Evolutionary conservation across 2,888 invertebrate species (phyloP), one percentile per base, ranked within the genome.

Genomic region (Falcaria lacertinaria): DNA sequence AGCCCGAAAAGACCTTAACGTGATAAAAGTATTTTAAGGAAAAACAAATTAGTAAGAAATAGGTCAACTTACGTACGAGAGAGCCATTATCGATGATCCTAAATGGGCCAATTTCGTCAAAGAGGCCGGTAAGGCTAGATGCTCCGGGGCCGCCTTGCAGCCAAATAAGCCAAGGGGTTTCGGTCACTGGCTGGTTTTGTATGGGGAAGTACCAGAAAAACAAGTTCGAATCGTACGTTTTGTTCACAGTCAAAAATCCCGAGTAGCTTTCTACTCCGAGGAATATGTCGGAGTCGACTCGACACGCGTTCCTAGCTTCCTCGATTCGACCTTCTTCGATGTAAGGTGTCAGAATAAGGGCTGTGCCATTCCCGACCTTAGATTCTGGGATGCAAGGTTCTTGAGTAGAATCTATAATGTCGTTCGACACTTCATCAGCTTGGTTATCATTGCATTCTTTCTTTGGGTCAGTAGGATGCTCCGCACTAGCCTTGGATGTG

Each of bases 121-220:
- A 88, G 3, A 89, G 58, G 0, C 86, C 89, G 0, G 67, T 70
- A 60, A 88, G 41, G 41, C 94, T 93, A 0, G 95, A 94, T 0
- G 91, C 93, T 0, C 92, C 97, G 0, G 97, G 97, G 0, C 97
- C 97, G 5, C 97, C 97, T 90, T 97, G 94, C n/a, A 97, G 84
- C 97, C 97, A 97, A 48, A 97, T 92, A 7, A 96, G 90, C 64
- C 96, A 87, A 0, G 97, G 97, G 14, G 72, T 83, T 19, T 78
- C 72, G 19, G 69, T 72, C 16, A 78, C 69, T 0, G 83, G 80
- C 59, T 88, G 83, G 4, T 72, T 61, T 34, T 69, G 51, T 16
- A 77, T 73, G 0, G 95, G 95, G 64, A 96, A 95, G 66, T 94
- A 96, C 96, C 96, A 96, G 80, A 96, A 96, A 80, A 95, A 96